These are phyloP conservation scores for Porites australiensis DNA, from an alignment of 64 coral and sea anemone species.

Conservation along the genomic window DNA sequence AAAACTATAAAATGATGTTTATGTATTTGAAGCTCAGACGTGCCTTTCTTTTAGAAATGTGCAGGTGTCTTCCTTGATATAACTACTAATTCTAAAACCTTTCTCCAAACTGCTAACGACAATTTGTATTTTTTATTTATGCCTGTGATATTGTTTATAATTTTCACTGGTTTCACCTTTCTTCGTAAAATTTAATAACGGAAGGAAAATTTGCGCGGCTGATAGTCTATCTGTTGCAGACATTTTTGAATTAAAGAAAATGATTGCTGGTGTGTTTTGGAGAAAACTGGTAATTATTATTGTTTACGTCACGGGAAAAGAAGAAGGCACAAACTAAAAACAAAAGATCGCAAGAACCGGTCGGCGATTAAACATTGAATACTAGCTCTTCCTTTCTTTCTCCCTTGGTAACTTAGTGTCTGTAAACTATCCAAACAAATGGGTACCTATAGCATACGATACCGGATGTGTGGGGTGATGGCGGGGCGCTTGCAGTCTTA, in stretches of 20 bases:
- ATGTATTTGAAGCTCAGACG: background rate
- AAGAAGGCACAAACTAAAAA: background rate
- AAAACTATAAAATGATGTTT: background rate
- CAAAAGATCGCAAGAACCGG: background rate
- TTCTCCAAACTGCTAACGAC: conserved; percentile 15
- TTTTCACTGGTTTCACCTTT: background rate
- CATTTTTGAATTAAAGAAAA: background rate
- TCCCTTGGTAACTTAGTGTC: background rate
- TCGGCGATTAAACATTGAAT: conserved; percentile 1
- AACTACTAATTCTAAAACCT: conserved; percentile 5
- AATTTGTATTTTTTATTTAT: conserved; percentile 24
- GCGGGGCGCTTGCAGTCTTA: background rate
- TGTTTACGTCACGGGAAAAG: background rate
- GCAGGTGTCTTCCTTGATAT: conserved; percentile 41
- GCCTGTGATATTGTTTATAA: background rate
- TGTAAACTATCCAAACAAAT: background rate
- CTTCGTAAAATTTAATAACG: background rate
- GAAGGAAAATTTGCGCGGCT: background rate
- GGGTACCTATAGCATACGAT: background rate
- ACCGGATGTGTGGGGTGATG: background rate
- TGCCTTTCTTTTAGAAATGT: background rate
- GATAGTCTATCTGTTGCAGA: background rate
- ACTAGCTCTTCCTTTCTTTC: background rate
- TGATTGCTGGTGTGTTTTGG: background rate
- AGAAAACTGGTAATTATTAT: conserved; percentile 12